These are phyloP conservation scores for Disparrhopalites patrizii DNA, from an alignment of 2,888 invertebrate species.

Conservation along the genomic window DNA sequence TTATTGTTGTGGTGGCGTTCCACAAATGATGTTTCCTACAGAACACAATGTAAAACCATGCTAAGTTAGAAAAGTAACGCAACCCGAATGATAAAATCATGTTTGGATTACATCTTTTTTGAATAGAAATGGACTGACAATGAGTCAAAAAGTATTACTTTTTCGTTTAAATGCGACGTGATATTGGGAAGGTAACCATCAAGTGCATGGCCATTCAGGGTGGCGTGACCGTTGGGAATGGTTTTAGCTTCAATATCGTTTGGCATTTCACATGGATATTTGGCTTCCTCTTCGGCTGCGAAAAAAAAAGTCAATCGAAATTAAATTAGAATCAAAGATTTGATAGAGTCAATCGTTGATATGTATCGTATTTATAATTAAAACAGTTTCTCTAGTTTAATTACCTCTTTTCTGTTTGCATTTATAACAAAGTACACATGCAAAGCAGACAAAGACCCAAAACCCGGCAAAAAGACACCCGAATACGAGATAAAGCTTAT, in stretches of 20 bases:
- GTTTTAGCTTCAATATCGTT: constrained; percentile 45
- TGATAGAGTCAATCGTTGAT: too few relatives aligned
- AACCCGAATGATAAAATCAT: neutral
- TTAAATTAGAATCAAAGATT: neutral
- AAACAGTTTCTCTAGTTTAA: neutral
- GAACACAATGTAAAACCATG: neutral
- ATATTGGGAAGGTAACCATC: constrained; percentile 48
- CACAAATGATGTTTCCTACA: constrained; percentile 63
- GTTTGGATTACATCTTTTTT: neutral
- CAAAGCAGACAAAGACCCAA: constrained; percentile 52
- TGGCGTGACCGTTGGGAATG: constrained; percentile 40
- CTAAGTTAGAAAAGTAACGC: neutral
- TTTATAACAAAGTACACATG: constrained; percentile 46
- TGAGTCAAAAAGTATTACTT: constrained; percentile 30
- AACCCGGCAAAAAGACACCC: constrained; percentile 58
- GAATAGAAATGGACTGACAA: neutral
- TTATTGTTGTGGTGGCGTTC: constrained; percentile 62
- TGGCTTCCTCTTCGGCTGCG: constrained; percentile 47
- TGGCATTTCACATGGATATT: constrained; percentile 47
- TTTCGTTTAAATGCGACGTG: constrained; percentile 47
- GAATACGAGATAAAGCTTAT: constrained; percentile 57
- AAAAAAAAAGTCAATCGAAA: constrained; percentile 12
- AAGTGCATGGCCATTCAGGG: constrained; percentile 32
- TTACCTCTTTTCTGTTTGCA: constrained; percentile 47
- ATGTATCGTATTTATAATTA: too few relatives aligned